Conservation (phyloP, 2,113 vertebrate genomes). For the Oncorhynchus tshawytscha region DNA sequence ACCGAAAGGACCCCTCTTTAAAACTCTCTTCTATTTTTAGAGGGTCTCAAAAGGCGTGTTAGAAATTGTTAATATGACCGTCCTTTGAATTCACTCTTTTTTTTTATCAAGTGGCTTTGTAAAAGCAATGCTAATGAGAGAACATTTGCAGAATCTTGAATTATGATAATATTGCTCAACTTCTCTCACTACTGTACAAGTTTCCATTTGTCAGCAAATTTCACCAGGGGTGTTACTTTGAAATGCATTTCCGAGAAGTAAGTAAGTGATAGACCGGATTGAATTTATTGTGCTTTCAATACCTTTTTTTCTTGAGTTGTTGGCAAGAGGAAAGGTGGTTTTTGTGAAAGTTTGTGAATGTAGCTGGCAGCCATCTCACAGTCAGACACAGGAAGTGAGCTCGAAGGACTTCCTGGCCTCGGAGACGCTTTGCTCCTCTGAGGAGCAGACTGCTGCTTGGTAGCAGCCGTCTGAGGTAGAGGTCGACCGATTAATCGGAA, state of each 20-base stretch:
- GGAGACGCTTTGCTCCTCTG: constrained; percentile 47
- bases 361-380: constrained; percentile 50
- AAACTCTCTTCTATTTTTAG: constrained; percentile 51
- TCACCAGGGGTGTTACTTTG: constrained; percentile 28
- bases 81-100: not conserved
- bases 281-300: no score
- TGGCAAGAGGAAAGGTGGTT: constrained; percentile 8
- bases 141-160: constrained; percentile 36
- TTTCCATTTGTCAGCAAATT: constrained; percentile 55
- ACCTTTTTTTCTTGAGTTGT: no score
- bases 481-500: no score
- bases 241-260: constrained; percentile 28
- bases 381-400: constrained; percentile 53
- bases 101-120: constrained; percentile 14
- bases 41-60: constrained; percentile 49
- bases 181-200: constrained; percentile 19
- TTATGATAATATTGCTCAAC: constrained; percentile 50
- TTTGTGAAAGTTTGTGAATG: constrained; percentile 44
- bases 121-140: constrained; percentile 54
- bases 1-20: constrained; percentile 53
- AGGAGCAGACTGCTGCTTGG: not conserved
- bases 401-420: constrained; percentile 55
- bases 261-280: not conserved
- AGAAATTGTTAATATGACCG: constrained; percentile 25
- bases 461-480: not conserved